A percentile compares a stretch with the other conserved stretches of the same genome.
phyloP scores from a whole-genome alignment of 2,797 vertebrate species.

The Cygnus olor region DNA sequence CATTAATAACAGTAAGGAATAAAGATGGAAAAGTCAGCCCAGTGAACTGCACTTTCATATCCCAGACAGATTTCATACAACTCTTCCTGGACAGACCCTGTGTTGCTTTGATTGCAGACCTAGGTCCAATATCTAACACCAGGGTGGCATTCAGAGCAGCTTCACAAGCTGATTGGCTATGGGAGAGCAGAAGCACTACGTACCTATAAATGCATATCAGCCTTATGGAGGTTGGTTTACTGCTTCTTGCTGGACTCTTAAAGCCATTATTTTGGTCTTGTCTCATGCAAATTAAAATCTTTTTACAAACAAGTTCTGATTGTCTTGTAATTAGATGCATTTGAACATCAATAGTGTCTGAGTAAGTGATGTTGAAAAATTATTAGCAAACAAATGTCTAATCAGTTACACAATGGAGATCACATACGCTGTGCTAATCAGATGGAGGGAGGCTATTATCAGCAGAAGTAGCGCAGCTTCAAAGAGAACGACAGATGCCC shows the following conservation, averaged over 20 bases:
- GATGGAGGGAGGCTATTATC: neutral
- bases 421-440: neutral
- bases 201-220: accelerated
- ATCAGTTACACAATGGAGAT: neutral
- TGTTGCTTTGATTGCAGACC: neutral
- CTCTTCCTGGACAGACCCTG: neutral
- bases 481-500: slow-evolving; percentile 19
- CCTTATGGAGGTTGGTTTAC: neutral
- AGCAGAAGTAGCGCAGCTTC: neutral
- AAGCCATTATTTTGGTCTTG: neutral
- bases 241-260: neutral
- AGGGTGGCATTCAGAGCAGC: neutral
- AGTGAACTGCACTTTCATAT: neutral
- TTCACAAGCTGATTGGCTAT: neutral
- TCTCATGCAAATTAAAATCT: neutral
- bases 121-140: neutral
- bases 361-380: neutral
- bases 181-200: neutral
- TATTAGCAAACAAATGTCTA: neutral
- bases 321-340: neutral
- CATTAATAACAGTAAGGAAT: neutral
- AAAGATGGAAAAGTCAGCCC: neutral
- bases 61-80: neutral
- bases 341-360: neutral
- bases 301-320: neutral